A percentile compares a stretch with the other conserved stretches of the same genome.
phyloP scores from a whole-genome alignment of 2,797 vertebrate species.

The Tragelaphus oryx region DNA sequence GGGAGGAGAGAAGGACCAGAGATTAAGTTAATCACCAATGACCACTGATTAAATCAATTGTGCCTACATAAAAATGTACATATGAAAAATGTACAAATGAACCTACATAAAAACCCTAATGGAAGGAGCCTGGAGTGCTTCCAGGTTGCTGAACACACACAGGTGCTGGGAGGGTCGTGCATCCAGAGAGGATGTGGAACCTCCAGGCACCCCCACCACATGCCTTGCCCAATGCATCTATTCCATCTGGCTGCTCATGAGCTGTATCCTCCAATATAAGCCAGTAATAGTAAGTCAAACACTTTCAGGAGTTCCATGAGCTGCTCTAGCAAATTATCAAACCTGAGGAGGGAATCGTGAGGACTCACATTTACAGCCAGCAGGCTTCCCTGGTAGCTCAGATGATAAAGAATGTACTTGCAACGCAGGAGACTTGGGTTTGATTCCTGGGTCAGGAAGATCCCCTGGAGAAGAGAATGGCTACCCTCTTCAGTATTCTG shows the following conservation, averaged over 20 bases:
- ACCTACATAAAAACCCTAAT: background rate
- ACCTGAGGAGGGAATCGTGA: background rate
- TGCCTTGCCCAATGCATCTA: background rate
- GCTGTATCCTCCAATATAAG: background rate
- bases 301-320: background rate
- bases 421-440: background rate
- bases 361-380: background rate
- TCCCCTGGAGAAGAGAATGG: background rate
- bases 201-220: background rate
- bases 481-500: background rate
- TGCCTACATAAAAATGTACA: background rate
- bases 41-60: background rate
- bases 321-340: background rate
- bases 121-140: background rate
- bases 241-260: background rate
- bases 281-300: background rate
- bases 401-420: background rate
- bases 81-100: background rate
- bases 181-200: background rate
- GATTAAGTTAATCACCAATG: background rate
- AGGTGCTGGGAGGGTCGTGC: background rate
- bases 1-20: background rate
- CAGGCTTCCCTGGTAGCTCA: background rate
- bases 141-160: background rate
- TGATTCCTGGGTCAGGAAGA: background rate